Evolutionary conservation across 2,113 vertebrate genomes (phyloP).

Genomic region (Ictidomys tridecemlineatus): DNA sequence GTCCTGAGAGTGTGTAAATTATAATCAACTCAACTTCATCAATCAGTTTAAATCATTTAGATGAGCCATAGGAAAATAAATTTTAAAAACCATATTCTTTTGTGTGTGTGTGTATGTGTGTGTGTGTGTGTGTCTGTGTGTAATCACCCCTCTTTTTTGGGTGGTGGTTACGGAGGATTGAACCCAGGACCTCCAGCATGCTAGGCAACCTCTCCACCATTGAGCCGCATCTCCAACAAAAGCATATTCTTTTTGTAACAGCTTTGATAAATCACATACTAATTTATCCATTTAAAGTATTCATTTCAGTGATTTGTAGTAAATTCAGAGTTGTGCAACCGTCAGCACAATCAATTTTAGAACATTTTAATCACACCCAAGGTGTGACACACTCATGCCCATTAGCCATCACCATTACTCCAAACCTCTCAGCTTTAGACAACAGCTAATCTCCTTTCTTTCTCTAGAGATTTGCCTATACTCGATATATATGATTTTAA

Average conservation of each 20-base stretch:
- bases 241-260: background rate
- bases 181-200: too few relatives aligned
- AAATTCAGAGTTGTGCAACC: background rate
- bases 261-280: background rate
- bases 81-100: background rate
- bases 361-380: background rate
- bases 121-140: too few relatives aligned
- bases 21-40: background rate
- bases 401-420: background rate
- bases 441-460: background rate
- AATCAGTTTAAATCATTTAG: background rate
- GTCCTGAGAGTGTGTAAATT: background rate
- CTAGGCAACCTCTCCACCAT: too few relatives aligned
- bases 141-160: too few relatives aligned
- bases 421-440: background rate
- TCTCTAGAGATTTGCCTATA: background rate
- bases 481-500: background rate
- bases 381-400: background rate
- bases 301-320: background rate
- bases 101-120: too few relatives aligned
- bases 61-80: constrained; percentile 43
- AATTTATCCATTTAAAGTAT: background rate
- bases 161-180: too few relatives aligned
- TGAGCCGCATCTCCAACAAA: background rate
- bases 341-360: background rate